Percentiles rank a stretch among this genome's conserved stretches.
These are phyloP conservation scores for Drosophila arizonae DNA, from an alignment of 1,140 invertebrate genomes.

Conservation along the genomic window DNA sequence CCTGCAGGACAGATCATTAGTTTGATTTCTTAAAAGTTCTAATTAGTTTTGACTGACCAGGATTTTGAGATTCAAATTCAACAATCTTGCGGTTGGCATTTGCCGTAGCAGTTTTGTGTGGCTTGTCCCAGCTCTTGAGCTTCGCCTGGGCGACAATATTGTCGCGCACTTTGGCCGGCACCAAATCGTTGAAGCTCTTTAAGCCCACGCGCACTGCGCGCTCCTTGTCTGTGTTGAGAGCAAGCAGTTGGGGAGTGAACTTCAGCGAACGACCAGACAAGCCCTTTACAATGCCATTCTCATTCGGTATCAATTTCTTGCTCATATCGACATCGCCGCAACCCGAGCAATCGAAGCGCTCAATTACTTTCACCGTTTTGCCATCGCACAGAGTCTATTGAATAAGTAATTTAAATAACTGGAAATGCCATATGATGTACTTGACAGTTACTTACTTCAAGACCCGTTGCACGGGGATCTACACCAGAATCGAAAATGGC, in stretches of 20 bases:
- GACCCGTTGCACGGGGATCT: constrained; percentile 96
- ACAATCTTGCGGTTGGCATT: constrained; percentile 89
- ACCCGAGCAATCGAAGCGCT: constrained; percentile 97
- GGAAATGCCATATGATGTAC: neutral
- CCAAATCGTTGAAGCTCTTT: constrained; percentile 93
- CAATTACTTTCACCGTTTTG: constrained; percentile 94
- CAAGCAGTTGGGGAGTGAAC: constrained; percentile 57
- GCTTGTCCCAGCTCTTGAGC: constrained; percentile 92
- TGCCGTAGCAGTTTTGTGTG: constrained; percentile 91
- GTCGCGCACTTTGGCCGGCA: constrained; percentile 92
- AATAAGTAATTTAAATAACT: neutral
- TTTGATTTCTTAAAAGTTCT: neutral
- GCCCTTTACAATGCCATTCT: constrained; percentile 91
- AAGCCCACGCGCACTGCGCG: constrained; percentile 93
- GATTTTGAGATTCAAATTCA: constrained; percentile 87
- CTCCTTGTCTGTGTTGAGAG: constrained; percentile 77
- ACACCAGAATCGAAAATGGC: constrained; percentile 99
- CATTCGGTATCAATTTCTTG: constrained; percentile 89
- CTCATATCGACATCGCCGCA: constrained; percentile 97
- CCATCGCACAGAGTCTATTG: constrained; percentile 89
- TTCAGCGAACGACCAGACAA: constrained; percentile 94
- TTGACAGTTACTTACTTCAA: constrained; percentile 89
- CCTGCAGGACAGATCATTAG: constrained; percentile 1
- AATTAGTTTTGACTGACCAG: constrained; percentile 56
- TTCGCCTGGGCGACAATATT: constrained; percentile 92